phyloP scores from a whole-genome alignment of 2,888 invertebrate genomes.

The Drosophila fulvimacula region DNA sequence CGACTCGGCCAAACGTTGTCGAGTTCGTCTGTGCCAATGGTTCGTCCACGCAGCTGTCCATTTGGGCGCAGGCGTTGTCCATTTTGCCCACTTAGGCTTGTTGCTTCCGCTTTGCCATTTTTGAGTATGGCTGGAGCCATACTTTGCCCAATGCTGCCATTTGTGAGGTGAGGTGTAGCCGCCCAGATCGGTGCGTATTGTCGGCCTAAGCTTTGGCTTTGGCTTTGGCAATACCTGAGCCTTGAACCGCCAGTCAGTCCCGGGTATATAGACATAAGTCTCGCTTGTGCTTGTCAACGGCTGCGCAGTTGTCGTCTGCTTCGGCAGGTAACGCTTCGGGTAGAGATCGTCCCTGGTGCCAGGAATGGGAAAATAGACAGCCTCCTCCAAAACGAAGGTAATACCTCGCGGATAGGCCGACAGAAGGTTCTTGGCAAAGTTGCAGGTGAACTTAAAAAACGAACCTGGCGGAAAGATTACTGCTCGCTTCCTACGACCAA shows the following conservation, averaged over 20 bases:
- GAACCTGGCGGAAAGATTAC: constrained; percentile 79
- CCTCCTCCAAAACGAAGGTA: constrained; percentile 73
- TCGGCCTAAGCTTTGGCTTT: constrained; percentile 35
- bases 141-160: constrained; percentile 70
- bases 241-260: constrained; percentile 76
- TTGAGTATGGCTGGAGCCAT: constrained; percentile 36
- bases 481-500: constrained; percentile 76
- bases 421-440: constrained; percentile 71
- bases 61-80: constrained; percentile 63
- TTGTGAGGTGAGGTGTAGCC: constrained; percentile 56
- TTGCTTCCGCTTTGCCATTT: constrained; percentile 43
- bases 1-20: not conserved
- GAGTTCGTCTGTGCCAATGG: constrained; percentile 9
- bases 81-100: constrained; percentile 58
- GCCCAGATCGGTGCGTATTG: constrained; percentile 64
- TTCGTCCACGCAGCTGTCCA: constrained; percentile 49
- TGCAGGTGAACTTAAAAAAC: constrained; percentile 76
- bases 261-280: constrained; percentile 74
- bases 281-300: constrained; percentile 54
- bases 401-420: constrained; percentile 78
- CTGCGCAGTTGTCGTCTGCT: constrained; percentile 66
- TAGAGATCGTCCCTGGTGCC: constrained; percentile 74
- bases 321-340: constrained; percentile 72
- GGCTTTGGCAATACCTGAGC: constrained; percentile 65
- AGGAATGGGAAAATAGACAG: constrained; percentile 79